phyloP scores from a whole-genome alignment of 2,113 vertebrate genomes.

The Trogon surrucura region DNA sequence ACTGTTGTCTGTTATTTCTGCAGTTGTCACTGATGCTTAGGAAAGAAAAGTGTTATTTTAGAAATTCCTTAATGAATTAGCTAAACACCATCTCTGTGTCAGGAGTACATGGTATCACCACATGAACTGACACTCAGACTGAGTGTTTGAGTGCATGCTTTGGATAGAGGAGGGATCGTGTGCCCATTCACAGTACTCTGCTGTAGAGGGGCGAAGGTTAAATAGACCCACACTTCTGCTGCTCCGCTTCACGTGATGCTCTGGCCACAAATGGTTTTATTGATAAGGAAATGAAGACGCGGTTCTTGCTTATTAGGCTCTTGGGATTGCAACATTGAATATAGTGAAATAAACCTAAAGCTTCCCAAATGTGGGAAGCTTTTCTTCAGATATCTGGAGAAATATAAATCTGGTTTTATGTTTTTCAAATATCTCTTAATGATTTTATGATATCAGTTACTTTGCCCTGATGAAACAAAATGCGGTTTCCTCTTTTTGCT shows the following conservation, averaged over 20 bases:
- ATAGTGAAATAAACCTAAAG: background rate
- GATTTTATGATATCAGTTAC: fast-evolving
- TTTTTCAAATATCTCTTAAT: background rate
- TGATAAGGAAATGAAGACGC: background rate
- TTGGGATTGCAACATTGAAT: background rate
- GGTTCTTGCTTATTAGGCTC: background rate
- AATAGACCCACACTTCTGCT: background rate
- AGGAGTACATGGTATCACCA: background rate
- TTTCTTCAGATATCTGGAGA: background rate
- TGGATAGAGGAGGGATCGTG: background rate
- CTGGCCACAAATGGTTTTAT: background rate
- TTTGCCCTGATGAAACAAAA: background rate
- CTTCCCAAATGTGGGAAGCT: background rate
- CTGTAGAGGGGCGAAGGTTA: background rate
- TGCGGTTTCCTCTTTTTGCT: background rate
- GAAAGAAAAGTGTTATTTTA: background rate
- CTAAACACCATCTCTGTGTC: background rate
- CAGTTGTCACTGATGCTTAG: background rate
- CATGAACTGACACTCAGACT: background rate
- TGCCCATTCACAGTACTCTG: background rate
- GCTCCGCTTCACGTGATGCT: fast-evolving
- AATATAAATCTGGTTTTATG: background rate
- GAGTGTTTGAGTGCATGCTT: background rate
- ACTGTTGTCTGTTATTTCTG: background rate
- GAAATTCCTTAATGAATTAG: background rate